Base-by-base conservation (phyloP, 2,797 vertebrate genomes). In the Rhyacichthys aspro region DNA sequence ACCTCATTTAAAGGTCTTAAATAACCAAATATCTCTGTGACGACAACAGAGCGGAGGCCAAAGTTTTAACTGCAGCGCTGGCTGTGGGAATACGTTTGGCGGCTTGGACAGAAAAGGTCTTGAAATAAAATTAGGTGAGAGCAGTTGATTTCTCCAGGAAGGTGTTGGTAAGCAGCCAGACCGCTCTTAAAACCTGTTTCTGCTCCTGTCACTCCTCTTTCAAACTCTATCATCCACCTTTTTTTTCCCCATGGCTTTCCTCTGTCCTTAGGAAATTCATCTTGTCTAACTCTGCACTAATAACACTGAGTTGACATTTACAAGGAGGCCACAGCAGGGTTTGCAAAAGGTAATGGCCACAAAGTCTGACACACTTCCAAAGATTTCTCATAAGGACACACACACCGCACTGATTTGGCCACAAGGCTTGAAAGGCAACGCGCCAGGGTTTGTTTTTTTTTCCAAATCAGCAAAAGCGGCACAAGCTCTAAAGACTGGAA, bases 1-100 rank as follows among this genome's bases (percentile, higher is more conserved):
- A 63, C 70, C 63, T 83, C 67, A 71, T 76, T 60, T 76, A 68
- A 74, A 79, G 68, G 63, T 43, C 50, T 67, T 81, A 74, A 86
- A 79, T 55, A 65, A 67, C 53, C 34, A 60, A 81, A 79, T 59
- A 63, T 46, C 73, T 60, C 63, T 58, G 64, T 55, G 61, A 76
- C 44, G 56, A 69, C 60, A 7, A 48, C 37, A 8, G 41, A 41
- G 34, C 14, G 1, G 59, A 23, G 33, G 80, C 83, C 72, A 76
- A 79, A 59, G 54, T 73, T 68, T 65, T 54, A 71, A 80, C 66
- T 69, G 11, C 68, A 38, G 61, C 73, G 38, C 63, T 42, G 56
- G 23, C 52, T 42, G 9, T 42, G 75, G 72, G 77, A 85, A 82
- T 55, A 59, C 48, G 78, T 72, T 54, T 52, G 67, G 72, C 19